Evolutionary conservation across 2,888 invertebrate genomes (phyloP), one percentile per base, ranked within the genome.

Genomic region (Argyra leucocephala): DNA sequence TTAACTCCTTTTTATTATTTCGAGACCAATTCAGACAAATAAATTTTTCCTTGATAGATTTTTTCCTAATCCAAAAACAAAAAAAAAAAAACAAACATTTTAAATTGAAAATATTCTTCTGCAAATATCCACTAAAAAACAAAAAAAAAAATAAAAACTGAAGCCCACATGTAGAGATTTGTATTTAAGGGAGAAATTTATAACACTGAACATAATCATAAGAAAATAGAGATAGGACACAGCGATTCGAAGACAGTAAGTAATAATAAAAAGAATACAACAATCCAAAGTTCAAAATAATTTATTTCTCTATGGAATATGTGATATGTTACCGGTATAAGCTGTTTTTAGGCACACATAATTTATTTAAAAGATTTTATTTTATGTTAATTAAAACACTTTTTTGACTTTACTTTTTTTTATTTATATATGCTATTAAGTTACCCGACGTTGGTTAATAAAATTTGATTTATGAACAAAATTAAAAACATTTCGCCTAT

Each of bases 21-120:
- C 48, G 18, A 48, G 48, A 48, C 48, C 48, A 48, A 48, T 48
- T 48, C 48, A 48, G 48, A 48, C 48, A 48, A 48, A 48, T 48
- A 48, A 48, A 48, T 48, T 48, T 48, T 48, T 48, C 48, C 48
- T 9, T 12, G 48, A n/a, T 18, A 31, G 31, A 31, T 31, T 31
- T 31, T 31, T 10, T 31, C n/a, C n/a, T n/a, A n/a, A n/a, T n/a
- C n/a, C 9, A 48, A 48, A 48, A 48, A 26, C 26, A 31, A 31
- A 31, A 31, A 31, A 31, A 31, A 31, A 7, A 48, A 12, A 48
- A 48, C 18, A 48, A 48, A 31, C 4, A 6, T 6, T 26, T 4
- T 7, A 31, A 31, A 48, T 18, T 48, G 9, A 48, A 48, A 18
- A 48, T n/a, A 18, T 15, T 48, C 48, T n/a, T n/a, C n/a, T 48